Base-by-base conservation (phyloP, 2,113 vertebrate genomes). In the Podarcis cretensis region DNA sequence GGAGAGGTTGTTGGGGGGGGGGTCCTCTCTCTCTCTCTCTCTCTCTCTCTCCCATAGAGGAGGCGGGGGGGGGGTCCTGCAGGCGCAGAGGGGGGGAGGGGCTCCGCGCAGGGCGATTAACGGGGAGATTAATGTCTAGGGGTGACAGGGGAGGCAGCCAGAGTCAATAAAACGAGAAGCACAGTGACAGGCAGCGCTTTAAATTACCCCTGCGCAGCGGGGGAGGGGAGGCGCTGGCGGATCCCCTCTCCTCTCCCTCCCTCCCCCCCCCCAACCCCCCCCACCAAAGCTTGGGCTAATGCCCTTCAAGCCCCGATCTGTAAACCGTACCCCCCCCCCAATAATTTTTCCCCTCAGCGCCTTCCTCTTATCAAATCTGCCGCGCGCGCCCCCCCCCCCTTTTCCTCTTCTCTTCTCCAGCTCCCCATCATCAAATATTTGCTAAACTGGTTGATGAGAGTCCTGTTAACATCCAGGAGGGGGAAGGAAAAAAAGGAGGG, bases 111-210 rank as follows among this genome's bases (percentile, higher is more conserved):
- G 79, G 86, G 86, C 86, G 86, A 87, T 87, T 87, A 87, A 87
- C 86, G 79, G 86, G 86, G 86, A 82, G 86, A 87, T 87, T 81
- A 87, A 82, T 87, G 79, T 63, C 86, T 79, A 30, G 86, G 86
- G 86, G 86, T 81, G 86, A 75, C 86, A 74, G 79, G 57, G 85
- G 79, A 87, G 86, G 86, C 86, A 82, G 86, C 78, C 69, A 40
- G 71, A 88, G 87, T 88, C 87, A 88, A 83, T 88, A 88, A 88
- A 88, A 88, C 80, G 87, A 63, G 37, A 63, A 75, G 87, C 80
- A 27, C 79, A 13, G 87, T 88, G 87, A 88, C 87, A 88, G 87
- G 57, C 87, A 65, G 80, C 87, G 87, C 80, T 88, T 88, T 88
- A 88, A 88, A 88, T 88, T 83, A 88, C 87, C 71, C 71, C 87